Conservation (phyloP, 2,888 invertebrate species). For the Meiosimyza platycephala region DNA sequence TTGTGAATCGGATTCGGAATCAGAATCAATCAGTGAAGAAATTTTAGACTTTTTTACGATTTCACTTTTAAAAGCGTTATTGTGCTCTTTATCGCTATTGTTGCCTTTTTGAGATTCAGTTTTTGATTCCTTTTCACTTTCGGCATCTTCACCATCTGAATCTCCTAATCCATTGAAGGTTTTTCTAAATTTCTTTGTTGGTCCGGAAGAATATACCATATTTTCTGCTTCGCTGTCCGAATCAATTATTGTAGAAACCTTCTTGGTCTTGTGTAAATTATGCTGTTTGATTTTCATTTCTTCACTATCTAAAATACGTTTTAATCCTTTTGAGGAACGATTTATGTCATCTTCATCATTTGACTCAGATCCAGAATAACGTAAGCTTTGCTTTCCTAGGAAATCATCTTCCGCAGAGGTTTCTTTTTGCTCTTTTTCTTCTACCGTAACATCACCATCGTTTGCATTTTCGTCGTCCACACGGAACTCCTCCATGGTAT, state of each 20-base stretch:
- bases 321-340: constrained; percentile 27
- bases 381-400: constrained; percentile 57
- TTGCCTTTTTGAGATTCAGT: background rate
- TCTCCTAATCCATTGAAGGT: background rate
- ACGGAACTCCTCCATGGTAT: constrained; percentile 45
- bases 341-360: constrained; percentile 42
- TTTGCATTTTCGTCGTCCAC: constrained; percentile 44
- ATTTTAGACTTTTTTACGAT: constrained; percentile 20
- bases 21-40: constrained; percentile 37
- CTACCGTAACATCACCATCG: constrained; percentile 45
- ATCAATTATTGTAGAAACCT: constrained; percentile 43
- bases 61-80: background rate
- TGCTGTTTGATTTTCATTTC: constrained; percentile 42
- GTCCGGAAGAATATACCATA: too few species aligned
- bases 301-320: too few species aligned
- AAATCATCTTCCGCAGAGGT: constrained; percentile 55
- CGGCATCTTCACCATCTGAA: background rate
- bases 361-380: constrained; percentile 58
- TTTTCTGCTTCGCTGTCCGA: constrained; percentile 46
- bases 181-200: background rate
- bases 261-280: constrained; percentile 6
- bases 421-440: constrained; percentile 51
- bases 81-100: background rate
- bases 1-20: constrained; percentile 12
- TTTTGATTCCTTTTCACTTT: too few species aligned